Evolutionary conservation across 1,140 invertebrate species (phyloP), one percentile per base, ranked within the genome.

Genomic region (Microplitis mediator): DNA sequence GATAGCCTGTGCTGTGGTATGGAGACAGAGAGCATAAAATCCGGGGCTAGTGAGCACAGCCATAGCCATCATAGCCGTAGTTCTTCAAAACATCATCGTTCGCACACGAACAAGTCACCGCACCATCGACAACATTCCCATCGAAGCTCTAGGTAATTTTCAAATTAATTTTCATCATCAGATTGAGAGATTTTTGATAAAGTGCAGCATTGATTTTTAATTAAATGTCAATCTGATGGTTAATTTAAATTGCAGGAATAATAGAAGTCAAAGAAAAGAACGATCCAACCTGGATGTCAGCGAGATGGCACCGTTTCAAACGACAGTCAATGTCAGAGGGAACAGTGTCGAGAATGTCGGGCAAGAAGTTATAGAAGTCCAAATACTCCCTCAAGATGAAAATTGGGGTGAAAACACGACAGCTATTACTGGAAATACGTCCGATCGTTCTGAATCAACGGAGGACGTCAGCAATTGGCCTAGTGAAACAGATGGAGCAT

Each of bases 331-430:
- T 76, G 89, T 94, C 62, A 90, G 91, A 60, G 91, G 92, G 74
- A 90, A 92, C 75, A 90, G 88, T 60, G 90, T 90, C 4, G 89
- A 90, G 87, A 85, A 86, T 68, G 78, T 86, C 16, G 93, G 90
- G 3, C 92, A 94, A 81, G 94, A 96, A 86, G 93, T 95, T 4
- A 95, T 96, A 54, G 94, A 96, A 87, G 95, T 97, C 61, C 95
- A 97, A 87, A 97, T 97, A 74, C 85, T 98, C 54, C 95, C 96
- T 0, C 92, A 97, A 87, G 97, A 98, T 89, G 97, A 99, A 81
- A 98, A 97, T 83, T 99, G 97, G 97, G 97, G 95, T 45, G 98
- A 99, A 87, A 98, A 97, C 80, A 98, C 96, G 0, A 99, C 97
- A 4, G 97, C 96, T 0, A 93, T 99, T 31, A 99, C 98, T 4